A percentile compares a stretch with the other conserved stretches of the same genome.
phyloP scores from a whole-genome alignment of 2,888 invertebrate species.

The Andrena camellia region DNA sequence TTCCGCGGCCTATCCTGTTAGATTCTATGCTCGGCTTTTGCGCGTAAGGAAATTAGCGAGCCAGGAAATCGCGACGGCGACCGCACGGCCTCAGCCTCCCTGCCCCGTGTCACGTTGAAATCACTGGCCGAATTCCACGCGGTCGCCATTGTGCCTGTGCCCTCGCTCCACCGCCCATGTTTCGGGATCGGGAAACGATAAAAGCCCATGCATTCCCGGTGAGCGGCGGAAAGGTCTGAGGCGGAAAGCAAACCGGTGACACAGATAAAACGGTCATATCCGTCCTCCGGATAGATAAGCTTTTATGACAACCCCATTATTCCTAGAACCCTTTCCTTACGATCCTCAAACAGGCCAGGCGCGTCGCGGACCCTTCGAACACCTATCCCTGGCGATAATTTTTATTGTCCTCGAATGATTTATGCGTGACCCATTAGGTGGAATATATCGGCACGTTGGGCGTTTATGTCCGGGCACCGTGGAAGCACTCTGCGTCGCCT shows the following conservation, averaged over 20 bases:
- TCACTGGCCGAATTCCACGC: slow-evolving; percentile 32
- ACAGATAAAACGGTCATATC: slow-evolving; percentile 48
- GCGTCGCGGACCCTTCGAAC: not conserved
- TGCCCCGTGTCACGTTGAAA: slow-evolving; percentile 18
- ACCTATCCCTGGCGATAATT: slow-evolving; percentile 42
- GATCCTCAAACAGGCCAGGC: slow-evolving; percentile 1
- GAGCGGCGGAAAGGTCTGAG: slow-evolving; percentile 2
- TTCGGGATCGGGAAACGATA: slow-evolving; percentile 18
- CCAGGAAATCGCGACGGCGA: not conserved
- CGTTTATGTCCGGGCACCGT: not conserved
- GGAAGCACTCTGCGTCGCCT: not conserved
- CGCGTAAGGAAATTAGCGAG: slow-evolving; percentile 48
- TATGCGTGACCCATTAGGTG: slow-evolving; percentile 36
- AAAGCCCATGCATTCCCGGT: slow-evolving; percentile 14
- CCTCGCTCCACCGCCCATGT: not conserved
- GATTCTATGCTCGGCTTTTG: slow-evolving; percentile 34
- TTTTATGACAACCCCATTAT: slow-evolving; percentile 57
- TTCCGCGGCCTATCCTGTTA: slow-evolving; percentile 58
- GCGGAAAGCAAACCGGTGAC: slow-evolving; percentile 29
- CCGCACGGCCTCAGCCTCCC: not conserved
- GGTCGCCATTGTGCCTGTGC: not conserved
- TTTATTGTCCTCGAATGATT: slow-evolving; percentile 56
- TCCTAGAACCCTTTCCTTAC: slow-evolving; percentile 37
- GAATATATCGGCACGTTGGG: not conserved
- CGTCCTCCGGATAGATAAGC: slow-evolving; percentile 49